phyloP scores from a whole-genome alignment of 1,140 invertebrate genomes.

The Achroia grisella region DNA sequence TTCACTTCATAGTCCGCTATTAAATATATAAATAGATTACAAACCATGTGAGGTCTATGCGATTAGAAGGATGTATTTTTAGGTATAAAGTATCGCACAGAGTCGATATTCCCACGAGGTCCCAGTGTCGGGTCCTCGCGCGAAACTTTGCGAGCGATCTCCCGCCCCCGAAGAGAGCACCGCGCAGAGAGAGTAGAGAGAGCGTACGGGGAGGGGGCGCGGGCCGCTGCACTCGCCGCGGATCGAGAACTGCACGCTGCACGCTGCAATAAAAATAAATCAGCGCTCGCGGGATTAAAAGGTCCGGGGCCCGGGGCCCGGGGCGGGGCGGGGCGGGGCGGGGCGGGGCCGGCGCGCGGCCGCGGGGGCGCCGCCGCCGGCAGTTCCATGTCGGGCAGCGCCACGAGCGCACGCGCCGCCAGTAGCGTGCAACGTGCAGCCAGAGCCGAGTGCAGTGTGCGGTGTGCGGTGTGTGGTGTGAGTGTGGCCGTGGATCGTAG shows the following conservation, averaged over 20 bases:
- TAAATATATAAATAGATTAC: too few species aligned
- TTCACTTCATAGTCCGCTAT: too few species aligned
- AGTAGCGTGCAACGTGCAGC: not conserved
- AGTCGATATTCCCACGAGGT: too few species aligned
- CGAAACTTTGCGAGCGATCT: not conserved
- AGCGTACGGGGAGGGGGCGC: constrained; percentile 7
- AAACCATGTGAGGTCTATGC: too few species aligned
- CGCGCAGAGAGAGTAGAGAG: not conserved
- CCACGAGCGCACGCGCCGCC: constrained; percentile 28
- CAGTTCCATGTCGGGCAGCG: constrained; percentile 40
- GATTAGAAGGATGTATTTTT: too few species aligned
- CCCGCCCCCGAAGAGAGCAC: not conserved
- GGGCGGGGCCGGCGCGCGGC: constrained; percentile 6
- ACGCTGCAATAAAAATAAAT: constrained; percentile 23
- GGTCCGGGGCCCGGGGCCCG: constrained; percentile 14
- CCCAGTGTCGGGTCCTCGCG: too few species aligned
- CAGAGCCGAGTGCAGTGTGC: constrained; percentile 9
- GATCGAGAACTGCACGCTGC: not conserved
- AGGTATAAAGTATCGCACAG: too few species aligned
- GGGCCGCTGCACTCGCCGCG: not conserved
- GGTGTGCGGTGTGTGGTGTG: too few species aligned
- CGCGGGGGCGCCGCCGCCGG: constrained; percentile 28
- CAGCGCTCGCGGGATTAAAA: constrained; percentile 23
- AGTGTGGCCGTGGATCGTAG: too few species aligned
- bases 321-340: constrained; percentile 4